Conservation (phyloP, 2,113 vertebrate species). For the Falco punctatus region DNA sequence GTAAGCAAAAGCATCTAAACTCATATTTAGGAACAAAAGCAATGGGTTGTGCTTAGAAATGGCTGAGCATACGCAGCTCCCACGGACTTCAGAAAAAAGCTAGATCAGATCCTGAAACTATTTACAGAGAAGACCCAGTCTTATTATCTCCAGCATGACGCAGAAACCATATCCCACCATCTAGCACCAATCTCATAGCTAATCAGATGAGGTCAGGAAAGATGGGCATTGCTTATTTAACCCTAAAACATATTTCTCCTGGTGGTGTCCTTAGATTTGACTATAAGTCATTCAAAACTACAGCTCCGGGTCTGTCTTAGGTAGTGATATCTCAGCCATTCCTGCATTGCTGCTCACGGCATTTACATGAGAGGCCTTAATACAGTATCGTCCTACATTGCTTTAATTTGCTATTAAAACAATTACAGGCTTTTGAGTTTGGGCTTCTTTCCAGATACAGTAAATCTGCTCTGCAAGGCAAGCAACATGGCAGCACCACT, state of each 20-base stretch:
- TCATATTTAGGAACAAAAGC: neutral
- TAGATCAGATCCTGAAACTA: neutral
- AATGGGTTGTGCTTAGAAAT: neutral
- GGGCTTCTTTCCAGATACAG: conserved; percentile 20
- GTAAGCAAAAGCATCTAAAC: neutral
- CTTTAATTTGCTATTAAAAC: conserved; percentile 48
- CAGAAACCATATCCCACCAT: neutral
- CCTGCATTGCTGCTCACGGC: neutral
- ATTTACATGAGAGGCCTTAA: neutral
- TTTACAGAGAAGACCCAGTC: neutral
- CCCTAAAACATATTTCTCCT: neutral
- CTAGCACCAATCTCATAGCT: neutral
- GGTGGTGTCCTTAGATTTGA: neutral
- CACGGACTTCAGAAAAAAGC: neutral
- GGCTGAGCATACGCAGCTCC: neutral
- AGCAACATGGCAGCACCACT: neutral
- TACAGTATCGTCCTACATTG: neutral
- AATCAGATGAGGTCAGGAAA: neutral
- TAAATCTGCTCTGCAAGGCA: conserved; percentile 13
- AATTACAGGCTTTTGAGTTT: conserved; percentile 20
- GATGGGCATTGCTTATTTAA: neutral
- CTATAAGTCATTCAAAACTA: neutral
- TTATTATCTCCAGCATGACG: neutral
- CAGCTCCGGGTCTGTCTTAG: neutral
- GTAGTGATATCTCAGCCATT: neutral